Evolutionary conservation across 2,888 invertebrate species (phyloP), one percentile per base, ranked within the genome.

Genomic region (Nemoura dubitans): DNA sequence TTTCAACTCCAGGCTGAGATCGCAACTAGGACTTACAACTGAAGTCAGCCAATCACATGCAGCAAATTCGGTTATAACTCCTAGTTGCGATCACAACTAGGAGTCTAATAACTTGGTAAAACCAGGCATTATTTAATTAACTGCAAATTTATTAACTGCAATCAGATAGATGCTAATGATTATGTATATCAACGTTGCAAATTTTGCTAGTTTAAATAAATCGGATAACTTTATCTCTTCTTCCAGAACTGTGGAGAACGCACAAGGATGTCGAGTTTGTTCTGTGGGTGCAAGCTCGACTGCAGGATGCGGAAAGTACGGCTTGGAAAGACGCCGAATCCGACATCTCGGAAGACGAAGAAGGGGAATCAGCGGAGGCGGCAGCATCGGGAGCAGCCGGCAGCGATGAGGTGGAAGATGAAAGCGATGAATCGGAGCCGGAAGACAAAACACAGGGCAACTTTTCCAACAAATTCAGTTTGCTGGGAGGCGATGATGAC

Each of bases 281-380:
- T 0, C 93, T 93, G 88, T 95, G 94, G 94, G 95, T 96, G 86
- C 95, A 96, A 91, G 95, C 95, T 0, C 90, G 92, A 43, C 92
- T 92, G 0, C 90, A 90, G 26, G 88, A 83, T 6, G 86, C 87
- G n/a, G 59, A 89, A 87, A 80, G 84, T 59, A 86, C 36, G 27
- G 78, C 30, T 27, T 81, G 77, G n/a, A 28, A 85, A 78, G 87
- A 85, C 10, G 88, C 88, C 30, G 89, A 88, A n/a, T 59, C 76
- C 43, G 86, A 85, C 76, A 86, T 88, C 76, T 88, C 89, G 25
- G 89, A 89, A 25, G 88, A 89, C 36, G 89, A 89, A 42, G 88
- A 87, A 28, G 87, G 87, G 10, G 86, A 82, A 89, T 87, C 86
- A 77, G 88, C 86, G 30, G 88, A 82, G 82, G 88, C 10, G 3